Evolutionary conservation across 2,797 vertebrate genomes (phyloP).

Genomic region (Malurus leucopterus): DNA sequence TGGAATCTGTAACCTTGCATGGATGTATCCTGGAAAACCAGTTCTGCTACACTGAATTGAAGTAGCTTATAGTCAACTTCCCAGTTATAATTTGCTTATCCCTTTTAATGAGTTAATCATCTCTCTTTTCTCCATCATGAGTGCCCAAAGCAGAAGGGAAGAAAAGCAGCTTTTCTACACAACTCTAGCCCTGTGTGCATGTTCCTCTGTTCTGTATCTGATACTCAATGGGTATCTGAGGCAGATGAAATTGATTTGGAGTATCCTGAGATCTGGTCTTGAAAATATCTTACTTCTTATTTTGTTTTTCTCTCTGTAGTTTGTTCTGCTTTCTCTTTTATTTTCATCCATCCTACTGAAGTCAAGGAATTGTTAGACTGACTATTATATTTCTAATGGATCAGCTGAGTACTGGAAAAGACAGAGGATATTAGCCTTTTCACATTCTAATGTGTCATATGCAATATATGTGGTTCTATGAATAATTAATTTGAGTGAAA

Average conservation of each 20-base stretch:
- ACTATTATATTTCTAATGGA: slow-evolving; percentile 68
- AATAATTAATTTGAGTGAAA: slow-evolving; percentile 71
- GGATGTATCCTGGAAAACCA: background rate
- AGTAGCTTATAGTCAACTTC: background rate
- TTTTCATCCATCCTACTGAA: background rate
- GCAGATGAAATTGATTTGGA: slow-evolving; percentile 19
- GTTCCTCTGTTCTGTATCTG: slow-evolving; percentile 8
- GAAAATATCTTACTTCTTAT: background rate
- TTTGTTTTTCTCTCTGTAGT: slow-evolving; percentile 9
- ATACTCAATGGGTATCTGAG: background rate
- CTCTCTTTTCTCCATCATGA: background rate
- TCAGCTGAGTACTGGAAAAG: slow-evolving; percentile 60
- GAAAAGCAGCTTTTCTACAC: background rate
- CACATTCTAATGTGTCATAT: slow-evolving; percentile 63
- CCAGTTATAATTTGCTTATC: background rate
- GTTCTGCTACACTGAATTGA: background rate
- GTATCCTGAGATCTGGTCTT: background rate
- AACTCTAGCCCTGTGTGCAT: background rate
- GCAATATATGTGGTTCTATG: slow-evolving; percentile 61
- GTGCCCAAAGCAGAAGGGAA: background rate
- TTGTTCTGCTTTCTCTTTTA: slow-evolving; percentile 10
- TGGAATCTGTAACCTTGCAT: background rate
- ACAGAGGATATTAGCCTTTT: slow-evolving; percentile 65
- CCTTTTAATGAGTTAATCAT: background rate
- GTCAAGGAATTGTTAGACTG: background rate